Evolutionary conservation across 2,888 invertebrate genomes (phyloP).

Genomic region (Rotaria sp.): DNA sequence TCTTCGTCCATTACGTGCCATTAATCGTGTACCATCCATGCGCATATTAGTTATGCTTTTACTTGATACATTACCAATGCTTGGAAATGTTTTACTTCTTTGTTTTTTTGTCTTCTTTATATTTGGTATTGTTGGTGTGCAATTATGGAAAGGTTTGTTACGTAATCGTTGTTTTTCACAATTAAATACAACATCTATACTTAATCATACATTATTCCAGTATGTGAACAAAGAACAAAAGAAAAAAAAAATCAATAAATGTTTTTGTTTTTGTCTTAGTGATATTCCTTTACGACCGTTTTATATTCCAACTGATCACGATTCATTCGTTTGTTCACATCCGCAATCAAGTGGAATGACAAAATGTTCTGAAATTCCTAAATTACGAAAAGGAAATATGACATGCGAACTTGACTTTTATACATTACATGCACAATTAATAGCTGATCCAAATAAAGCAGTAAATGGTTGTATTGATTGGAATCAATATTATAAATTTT

Average conservation of each 20-base stretch:
- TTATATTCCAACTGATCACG: constrained; percentile 60
- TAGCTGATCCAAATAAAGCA: background rate
- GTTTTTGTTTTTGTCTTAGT: constrained; percentile 43
- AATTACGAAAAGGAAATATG: background rate
- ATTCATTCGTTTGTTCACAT: constrained; percentile 84
- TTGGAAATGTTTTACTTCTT: constrained; percentile 86
- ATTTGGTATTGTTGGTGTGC: constrained; percentile 97
- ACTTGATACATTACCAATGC: constrained; percentile 94
- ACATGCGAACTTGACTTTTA: constrained; percentile 19
- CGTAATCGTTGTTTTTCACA: constrained; percentile 82
- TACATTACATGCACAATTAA: background rate
- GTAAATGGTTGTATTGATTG: constrained; percentile 76
- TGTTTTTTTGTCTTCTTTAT: constrained; percentile 99
- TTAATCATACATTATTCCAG: constrained; percentile 31
- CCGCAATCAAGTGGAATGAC: constrained; percentile 83
- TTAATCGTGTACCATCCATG: constrained; percentile 99
- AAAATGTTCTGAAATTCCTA: constrained; percentile 42
- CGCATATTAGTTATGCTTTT: constrained; percentile 93
- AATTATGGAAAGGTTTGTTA: constrained; percentile 94
- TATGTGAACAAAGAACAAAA: background rate
- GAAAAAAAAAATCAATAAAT: background rate
- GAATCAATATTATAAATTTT: constrained; percentile 95
- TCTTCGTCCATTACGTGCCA: constrained; percentile 86
- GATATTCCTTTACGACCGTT: background rate
- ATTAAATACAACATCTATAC: constrained; percentile 58